Evolutionary conservation across 1,140 invertebrate species (phyloP).

Genomic region (Teleogryllus occipitalis): DNA sequence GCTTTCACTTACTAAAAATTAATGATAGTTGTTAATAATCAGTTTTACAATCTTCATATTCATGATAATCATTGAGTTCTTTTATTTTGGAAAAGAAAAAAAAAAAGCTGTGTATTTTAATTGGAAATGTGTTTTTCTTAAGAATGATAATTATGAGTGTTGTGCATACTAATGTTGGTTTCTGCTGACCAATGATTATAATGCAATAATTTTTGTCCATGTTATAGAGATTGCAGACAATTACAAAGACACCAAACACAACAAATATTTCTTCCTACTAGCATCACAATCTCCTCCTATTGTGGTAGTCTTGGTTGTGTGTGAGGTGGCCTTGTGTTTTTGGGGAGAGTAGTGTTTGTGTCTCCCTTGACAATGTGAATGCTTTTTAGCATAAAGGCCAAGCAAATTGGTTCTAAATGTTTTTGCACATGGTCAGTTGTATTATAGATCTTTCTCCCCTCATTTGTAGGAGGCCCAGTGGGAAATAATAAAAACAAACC

Average conservation of each 20-base stretch:
- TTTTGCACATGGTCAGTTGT: slow-evolving; percentile 19
- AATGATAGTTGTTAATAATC: no score
- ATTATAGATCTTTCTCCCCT: slow-evolving; percentile 6
- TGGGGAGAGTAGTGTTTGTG: slow-evolving; percentile 7
- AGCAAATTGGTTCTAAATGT: slow-evolving; percentile 10
- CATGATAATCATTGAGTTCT: no score
- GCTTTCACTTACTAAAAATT: no score
- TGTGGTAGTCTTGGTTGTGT: slow-evolving; percentile 18
- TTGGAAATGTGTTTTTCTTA: no score
- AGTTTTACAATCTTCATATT: no score
- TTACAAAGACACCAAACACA: not conserved
- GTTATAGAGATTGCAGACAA: not conserved
- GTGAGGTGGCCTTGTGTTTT: slow-evolving; percentile 13
- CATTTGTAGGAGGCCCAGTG: slow-evolving; percentile 16
- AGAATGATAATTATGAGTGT: no score
- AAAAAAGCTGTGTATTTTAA: no score
- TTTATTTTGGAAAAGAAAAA: no score
- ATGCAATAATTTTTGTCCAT: not conserved
- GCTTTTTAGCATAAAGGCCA: slow-evolving; percentile 17
- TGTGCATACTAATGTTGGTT: no score
- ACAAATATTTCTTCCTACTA: slow-evolving; percentile 7
- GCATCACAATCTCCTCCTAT: not conserved
- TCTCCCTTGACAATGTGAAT: not conserved
- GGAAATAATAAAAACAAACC: slow-evolving; percentile 14
- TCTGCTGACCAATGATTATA: no score